Conservation (phyloP, 2,797 vertebrate genomes). For the Galaxias olidus region DNA sequence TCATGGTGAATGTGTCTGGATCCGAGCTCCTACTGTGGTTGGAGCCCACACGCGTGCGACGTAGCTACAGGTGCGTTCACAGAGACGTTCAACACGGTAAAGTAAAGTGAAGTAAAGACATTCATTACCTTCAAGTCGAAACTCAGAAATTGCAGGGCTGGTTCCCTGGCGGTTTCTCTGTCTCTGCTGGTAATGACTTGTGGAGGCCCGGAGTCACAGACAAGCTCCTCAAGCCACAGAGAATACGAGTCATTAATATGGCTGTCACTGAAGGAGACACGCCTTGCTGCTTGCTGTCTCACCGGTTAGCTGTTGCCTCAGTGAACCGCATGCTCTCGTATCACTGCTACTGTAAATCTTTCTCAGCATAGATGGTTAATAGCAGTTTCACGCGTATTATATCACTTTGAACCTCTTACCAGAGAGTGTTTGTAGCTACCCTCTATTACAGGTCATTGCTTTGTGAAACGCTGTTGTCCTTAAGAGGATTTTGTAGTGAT, state of each 20-base stretch:
- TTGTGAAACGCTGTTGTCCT: not conserved
- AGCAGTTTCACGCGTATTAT: too few species aligned
- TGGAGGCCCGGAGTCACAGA: not conserved
- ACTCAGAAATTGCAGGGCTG: not conserved
- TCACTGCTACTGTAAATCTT: too few species aligned
- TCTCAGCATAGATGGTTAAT: not conserved
- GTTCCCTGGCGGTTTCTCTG: conserved; percentile 2
- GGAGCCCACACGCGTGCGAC: too few species aligned
- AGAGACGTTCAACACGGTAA: too few species aligned
- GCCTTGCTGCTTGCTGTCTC: not conserved
- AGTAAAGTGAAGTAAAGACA: not conserved
- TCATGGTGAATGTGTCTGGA: too few species aligned
- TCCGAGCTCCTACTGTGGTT: too few species aligned
- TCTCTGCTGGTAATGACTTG: conserved; percentile 6
- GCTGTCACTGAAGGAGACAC: not conserved
- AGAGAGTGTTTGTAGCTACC: not conserved
- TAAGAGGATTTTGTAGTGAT: not conserved
- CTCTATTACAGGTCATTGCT: not conserved
- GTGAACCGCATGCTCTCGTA: not conserved
- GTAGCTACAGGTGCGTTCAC: too few species aligned
- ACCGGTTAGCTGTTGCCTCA: not conserved
- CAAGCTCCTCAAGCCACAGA: not conserved
- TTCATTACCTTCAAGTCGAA: too few species aligned
- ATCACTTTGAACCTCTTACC: too few species aligned
- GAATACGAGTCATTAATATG: conserved; percentile 4